Base-by-base conservation (phyloP, 1,140 invertebrate genomes). In the Trichomalopsis sarcophagae region DNA sequence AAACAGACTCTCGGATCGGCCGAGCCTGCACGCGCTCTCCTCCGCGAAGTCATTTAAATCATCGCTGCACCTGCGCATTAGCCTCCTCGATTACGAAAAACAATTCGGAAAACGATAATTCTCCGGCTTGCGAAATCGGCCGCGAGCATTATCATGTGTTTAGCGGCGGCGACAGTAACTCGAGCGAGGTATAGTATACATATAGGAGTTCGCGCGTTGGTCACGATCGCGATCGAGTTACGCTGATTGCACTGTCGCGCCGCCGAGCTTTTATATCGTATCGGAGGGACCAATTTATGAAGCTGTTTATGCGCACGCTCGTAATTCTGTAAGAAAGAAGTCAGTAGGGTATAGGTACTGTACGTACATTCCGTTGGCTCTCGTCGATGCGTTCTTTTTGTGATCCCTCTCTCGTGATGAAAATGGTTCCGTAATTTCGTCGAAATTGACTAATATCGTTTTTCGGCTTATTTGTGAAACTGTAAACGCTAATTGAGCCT, bases 41-140 rank as follows among this genome's bases (percentile, higher is more conserved):
- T 44, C 21, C 14, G 17, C 11, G n/a, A 44, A n/a, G n/a, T 47
- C 27, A 44, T 17, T 36, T 47, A 30, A 50, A 62, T 62, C n/a
- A 62, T 17, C 14, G 30, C 17, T n/a, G 33, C 50, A 68, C 74
- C 74, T 36, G 74, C 36, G 71, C 71, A 50, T 73, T 74, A 47
- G 30, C 7, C 27, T 4, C 33, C 7, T 7, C 17, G 75, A 80
- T 84, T 84, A 66, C 77, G 77, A 75, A 68, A 81, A 81, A 62
- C 69, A 81, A 84, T 84, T 84, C 50, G 84, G 77, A 66, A 84
- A 80, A 80, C 30, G 69, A 73, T 75, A 55, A 75, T 74, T 80
- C 75, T 23, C 47, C 47, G 55, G 14, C 2, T 69, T 77, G 82
- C 30, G 74, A 68, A 84, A 76, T 30, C 66, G 44, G 44, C 40